Percentiles rank a stretch among this genome's conserved stretches.
Conservation (phyloP, 2,113 vertebrate genomes). For the Orientallactaga bullata region DNA sequence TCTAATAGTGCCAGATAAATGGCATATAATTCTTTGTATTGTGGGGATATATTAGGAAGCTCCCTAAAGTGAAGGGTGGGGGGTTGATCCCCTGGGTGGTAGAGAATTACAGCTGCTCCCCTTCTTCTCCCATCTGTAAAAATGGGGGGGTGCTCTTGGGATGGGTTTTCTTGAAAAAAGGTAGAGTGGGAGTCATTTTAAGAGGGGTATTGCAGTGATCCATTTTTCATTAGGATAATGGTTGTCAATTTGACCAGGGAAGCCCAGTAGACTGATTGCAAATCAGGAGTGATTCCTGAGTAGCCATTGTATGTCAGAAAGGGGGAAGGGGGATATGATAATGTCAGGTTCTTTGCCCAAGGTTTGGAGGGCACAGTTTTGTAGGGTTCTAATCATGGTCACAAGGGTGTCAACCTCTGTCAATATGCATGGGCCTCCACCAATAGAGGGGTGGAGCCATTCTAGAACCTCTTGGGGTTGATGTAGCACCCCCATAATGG, state of each 20-base stretch:
- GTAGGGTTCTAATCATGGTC: background rate
- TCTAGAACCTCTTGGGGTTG: background rate
- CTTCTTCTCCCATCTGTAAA: background rate
- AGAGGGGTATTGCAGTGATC: background rate
- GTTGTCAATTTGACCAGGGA: background rate
- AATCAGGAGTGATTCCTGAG: background rate
- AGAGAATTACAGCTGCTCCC: background rate
- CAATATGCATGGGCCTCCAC: background rate
- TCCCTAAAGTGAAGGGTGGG: background rate
- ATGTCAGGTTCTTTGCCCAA: background rate
- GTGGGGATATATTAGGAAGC: background rate
- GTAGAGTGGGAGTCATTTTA: background rate
- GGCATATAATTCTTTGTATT: background rate
- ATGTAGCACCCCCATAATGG: background rate
- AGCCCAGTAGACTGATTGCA: background rate
- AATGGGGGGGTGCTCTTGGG: background rate
- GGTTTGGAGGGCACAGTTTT: background rate
- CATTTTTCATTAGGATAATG: background rate
- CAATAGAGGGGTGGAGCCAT: background rate
- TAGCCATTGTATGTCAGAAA: background rate
- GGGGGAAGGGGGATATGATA: background rate
- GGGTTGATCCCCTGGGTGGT: no score
- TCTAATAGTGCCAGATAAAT: background rate
- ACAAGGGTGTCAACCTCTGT: background rate
- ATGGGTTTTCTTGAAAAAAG: background rate